phyloP scores from a whole-genome alignment of 2,888 invertebrate species.

The Nephrotoma appendiculata region DNA sequence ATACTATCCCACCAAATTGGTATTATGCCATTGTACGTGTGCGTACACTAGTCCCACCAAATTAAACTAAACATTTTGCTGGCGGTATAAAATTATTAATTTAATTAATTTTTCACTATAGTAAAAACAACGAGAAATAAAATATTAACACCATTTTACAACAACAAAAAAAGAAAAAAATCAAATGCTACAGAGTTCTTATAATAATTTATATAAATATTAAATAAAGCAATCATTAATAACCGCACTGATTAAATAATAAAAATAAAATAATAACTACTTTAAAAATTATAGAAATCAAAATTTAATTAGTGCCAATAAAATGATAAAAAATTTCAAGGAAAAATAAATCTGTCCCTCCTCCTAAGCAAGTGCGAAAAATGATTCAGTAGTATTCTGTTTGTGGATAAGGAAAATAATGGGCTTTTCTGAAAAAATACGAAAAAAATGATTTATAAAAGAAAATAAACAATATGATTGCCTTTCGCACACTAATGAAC shows the following conservation, averaged over 20 bases:
- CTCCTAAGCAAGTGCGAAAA: neutral
- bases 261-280: neutral
- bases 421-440: too few species aligned
- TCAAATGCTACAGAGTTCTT: neutral
- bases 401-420: too few species aligned
- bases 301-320: neutral
- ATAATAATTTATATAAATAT: neutral
- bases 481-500: too few species aligned
- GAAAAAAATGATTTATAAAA: too few species aligned
- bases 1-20: neutral
- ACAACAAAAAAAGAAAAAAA: neutral
- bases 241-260: neutral
- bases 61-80: neutral
- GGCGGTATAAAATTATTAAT: neutral
- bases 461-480: too few species aligned
- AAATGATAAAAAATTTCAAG: neutral
- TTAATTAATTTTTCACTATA: neutral
- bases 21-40: neutral
- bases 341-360: neutral
- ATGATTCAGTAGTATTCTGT: too few species aligned
- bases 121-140: neutral
- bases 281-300: neutral
- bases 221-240: neutral
- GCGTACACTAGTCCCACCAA: neutral
- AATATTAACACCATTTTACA: neutral